Evolutionary conservation across 2,797 vertebrate species (phyloP), one percentile per base, ranked within the genome.

Genomic region (Enteromius viviparus): DNA sequence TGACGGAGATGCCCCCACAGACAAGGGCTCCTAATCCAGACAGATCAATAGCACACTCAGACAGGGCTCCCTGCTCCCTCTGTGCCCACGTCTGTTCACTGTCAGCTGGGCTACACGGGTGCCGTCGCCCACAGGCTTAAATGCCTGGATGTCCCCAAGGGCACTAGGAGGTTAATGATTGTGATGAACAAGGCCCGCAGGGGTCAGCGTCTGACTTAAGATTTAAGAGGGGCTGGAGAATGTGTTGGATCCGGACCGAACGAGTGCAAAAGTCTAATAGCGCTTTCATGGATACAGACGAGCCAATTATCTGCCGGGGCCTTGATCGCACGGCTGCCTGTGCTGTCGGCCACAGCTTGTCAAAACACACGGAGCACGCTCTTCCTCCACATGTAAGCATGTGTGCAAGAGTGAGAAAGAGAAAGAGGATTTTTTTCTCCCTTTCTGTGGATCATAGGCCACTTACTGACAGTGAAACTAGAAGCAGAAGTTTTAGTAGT

Each of bases 21-120:
- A 94, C 92, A 94, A 94, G 91, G 87, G 85, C 86, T 92, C 88
- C 91, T 95, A 94, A 95, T 94, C 94, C 94, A 92, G 91, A 89
- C 64, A 90, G 94, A 94, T 95, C 94, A 94, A 94, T 94, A 92
- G 91, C 85, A 85, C 89, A 86, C 91, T 90, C 85, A 78, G 83
- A 87, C 89, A 84, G 81, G 82, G 89, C 88, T 87, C 29, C 62
- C 70, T 80, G 81, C 74, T 85, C 87, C 86, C 85, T 76, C 78
- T 81, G 55, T 76, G 70, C 55, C 76, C 76, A 83, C 37, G 26
- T 78, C 74, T 78, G 79, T 77, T 81, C 49, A 60, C 72, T 55
- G 60, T 76, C 81, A 68, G 64, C 60, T 6, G 23, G 71, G 37
- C n/a, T 82, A 47, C n/a, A 7, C 12, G 51, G 51, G 66, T 45